These are phyloP conservation scores for Drosophila murphyi DNA, from an alignment of 1,140 invertebrate genomes.

Conservation along the genomic window DNA sequence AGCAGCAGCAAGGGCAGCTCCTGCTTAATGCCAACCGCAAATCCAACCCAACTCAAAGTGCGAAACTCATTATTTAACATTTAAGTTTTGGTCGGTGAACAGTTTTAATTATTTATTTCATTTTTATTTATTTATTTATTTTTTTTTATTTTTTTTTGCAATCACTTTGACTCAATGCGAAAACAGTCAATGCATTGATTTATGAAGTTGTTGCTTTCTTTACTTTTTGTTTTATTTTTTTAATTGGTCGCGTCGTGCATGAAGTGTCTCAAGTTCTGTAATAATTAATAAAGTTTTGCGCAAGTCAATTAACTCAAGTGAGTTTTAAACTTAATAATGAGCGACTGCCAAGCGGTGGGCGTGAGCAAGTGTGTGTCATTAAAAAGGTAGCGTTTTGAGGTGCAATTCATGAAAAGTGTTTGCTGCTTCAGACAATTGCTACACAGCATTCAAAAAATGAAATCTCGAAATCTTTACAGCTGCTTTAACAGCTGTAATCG, in stretches of 20 bases:
- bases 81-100: slow-evolving; percentile 47
- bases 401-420: not conserved
- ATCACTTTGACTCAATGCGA: slow-evolving; percentile 22
- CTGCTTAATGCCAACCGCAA: slow-evolving; percentile 30
- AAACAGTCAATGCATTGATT: slow-evolving; percentile 38
- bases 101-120: not conserved
- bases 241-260: not conserved
- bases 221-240: not conserved
- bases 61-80: slow-evolving; percentile 71
- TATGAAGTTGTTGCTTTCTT: slow-evolving; percentile 4
- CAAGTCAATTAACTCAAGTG: slow-evolving; percentile 30
- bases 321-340: slow-evolving; percentile 7
- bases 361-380: not conserved
- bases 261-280: slow-evolving; percentile 18
- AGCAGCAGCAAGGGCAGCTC: not conserved
- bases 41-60: slow-evolving; percentile 32
- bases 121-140: no score
- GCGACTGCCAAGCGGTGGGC: not conserved
- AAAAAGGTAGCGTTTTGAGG: not conserved
- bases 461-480: no score
- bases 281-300: slow-evolving; percentile 30
- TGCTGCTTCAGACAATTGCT: no score
- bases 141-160: not conserved
- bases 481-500: no score
- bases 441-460: no score